Evolutionary conservation across 2,113 vertebrate species (phyloP).

Genomic region (Prunella fulvescens): DNA sequence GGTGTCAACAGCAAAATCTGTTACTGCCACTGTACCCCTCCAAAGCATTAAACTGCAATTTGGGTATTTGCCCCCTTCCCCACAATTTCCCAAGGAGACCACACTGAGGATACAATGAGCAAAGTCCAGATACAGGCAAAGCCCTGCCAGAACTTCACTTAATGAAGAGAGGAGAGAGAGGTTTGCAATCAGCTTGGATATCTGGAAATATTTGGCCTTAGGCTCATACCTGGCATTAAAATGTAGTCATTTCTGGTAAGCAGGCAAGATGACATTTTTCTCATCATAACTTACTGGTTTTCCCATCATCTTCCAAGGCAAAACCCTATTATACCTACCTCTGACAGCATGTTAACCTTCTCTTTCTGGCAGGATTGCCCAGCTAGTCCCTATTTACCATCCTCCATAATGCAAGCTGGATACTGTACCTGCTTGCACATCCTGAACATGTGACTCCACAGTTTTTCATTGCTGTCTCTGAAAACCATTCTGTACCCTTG

Average conservation of each 20-base stretch:
- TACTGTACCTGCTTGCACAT: neutral
- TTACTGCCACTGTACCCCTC: neutral
- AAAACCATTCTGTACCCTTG: neutral
- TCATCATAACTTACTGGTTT: neutral
- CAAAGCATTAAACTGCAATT: neutral
- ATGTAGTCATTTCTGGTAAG: neutral
- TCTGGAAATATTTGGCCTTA: neutral
- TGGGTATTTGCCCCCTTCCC: neutral
- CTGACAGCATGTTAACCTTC: neutral
- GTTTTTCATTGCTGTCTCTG: neutral
- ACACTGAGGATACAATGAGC: neutral
- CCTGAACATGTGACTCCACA: neutral
- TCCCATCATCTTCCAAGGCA: neutral
- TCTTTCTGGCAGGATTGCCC: neutral
- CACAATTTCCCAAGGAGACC: neutral
- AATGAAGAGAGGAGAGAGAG: neutral
- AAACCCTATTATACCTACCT: neutral
- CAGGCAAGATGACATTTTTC: neutral
- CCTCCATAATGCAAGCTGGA: neutral
- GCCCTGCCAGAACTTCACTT: neutral
- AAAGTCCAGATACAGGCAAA: neutral
- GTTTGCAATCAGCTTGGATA: neutral
- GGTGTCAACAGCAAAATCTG: neutral
- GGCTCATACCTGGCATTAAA: neutral
- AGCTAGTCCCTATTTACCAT: neutral